These are phyloP conservation scores for Ceratothoa steindachneri DNA, from an alignment of 2,888 invertebrate species.

Conservation along the genomic window DNA sequence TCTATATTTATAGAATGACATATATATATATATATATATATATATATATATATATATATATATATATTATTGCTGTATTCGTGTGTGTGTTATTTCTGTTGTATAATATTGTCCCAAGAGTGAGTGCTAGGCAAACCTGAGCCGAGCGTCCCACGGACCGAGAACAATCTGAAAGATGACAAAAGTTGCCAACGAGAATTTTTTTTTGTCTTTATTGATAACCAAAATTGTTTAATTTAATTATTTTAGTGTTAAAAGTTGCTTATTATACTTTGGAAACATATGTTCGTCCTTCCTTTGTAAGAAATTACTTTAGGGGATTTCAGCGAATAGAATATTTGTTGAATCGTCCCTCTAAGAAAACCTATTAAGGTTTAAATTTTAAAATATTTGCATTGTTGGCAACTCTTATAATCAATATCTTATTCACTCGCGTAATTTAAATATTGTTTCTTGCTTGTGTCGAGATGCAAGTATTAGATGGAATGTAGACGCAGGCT, in stretches of 20 bases:
- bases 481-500: conserved; percentile 4
- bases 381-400: conserved; percentile 13
- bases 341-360: no score
- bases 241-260: not conserved
- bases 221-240: not conserved
- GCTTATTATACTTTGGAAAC: no score
- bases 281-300: no score
- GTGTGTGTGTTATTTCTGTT: no score
- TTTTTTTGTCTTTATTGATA: not conserved
- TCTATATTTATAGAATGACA: not conserved
- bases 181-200: conserved; percentile 2
- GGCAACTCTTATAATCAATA: conserved; percentile 15
- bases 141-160: conserved; percentile 11
- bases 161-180: conserved; percentile 15
- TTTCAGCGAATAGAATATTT: not conserved
- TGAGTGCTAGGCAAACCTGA: not conserved
- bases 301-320: no score
- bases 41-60: not conserved
- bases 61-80: not conserved
- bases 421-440: conserved; percentile 13
- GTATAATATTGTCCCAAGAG: conserved; percentile 4
- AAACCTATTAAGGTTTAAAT: not conserved
- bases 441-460: conserved; percentile 11
- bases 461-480: conserved; percentile 6
- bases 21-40: no score